Evolutionary conservation across 23 tunicate species (phyloP).

Genomic region (Halocynthia aurantium): DNA sequence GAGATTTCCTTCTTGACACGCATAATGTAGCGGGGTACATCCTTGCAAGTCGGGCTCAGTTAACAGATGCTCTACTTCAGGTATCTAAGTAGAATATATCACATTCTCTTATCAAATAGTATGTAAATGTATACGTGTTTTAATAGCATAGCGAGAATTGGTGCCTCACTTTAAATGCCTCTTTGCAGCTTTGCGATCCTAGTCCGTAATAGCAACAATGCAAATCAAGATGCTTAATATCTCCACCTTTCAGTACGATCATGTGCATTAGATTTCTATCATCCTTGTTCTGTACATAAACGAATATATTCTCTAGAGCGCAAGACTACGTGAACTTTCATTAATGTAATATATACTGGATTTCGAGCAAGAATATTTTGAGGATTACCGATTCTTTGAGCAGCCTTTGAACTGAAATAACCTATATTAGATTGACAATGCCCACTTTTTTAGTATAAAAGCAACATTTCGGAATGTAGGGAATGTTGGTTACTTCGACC

Average conservation of each 20-base stretch:
- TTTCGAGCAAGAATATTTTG: too few relatives aligned
- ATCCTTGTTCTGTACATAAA: slow-evolving; percentile 42
- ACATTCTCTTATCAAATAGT: too few relatives aligned
- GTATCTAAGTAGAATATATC: slow-evolving; percentile 9
- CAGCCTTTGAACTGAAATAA: too few relatives aligned
- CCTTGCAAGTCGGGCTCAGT: slow-evolving; percentile 49
- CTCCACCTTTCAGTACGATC: slow-evolving; percentile 50
- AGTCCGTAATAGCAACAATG: neutral
- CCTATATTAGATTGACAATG: too few relatives aligned
- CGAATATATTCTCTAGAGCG: neutral
- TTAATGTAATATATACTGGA: too few relatives aligned
- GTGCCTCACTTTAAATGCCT: neutral
- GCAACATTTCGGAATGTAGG: too few relatives aligned
- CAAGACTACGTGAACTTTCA: too few relatives aligned
- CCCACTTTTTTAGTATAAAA: too few relatives aligned
- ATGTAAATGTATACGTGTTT: too few relatives aligned
- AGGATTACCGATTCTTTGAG: too few relatives aligned
- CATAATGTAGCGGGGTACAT: slow-evolving; percentile 81
- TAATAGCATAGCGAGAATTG: too few relatives aligned
- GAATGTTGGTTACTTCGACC: too few relatives aligned
- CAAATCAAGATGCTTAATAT: slow-evolving; percentile 9
- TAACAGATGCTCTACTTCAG: slow-evolving; percentile 35
- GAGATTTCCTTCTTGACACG: slow-evolving; percentile 81
- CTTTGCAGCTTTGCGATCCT: neutral
- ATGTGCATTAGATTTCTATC: slow-evolving; percentile 65